These are phyloP conservation scores for Silurus lanzhouensis DNA, from an alignment of 2,797 vertebrate species.

Conservation along the genomic window DNA sequence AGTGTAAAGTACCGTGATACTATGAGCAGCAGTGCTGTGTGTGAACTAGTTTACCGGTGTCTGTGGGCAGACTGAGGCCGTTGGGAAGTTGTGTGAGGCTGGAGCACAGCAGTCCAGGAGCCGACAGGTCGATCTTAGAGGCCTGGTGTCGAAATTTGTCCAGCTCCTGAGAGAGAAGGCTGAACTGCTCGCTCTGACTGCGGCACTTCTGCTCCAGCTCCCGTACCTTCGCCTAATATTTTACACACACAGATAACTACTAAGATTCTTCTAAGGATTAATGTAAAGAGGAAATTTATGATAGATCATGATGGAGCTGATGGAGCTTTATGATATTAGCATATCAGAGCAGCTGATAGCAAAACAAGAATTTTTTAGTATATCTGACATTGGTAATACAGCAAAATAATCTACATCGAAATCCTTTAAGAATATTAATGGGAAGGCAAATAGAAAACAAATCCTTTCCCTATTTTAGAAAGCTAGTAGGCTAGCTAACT, in stretches of 20 bases:
- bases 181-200: conserved; percentile 92
- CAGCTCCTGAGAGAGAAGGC: conserved; percentile 89
- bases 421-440: background rate
- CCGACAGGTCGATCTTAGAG: conserved; percentile 83
- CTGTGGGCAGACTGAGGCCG: conserved; percentile 71
- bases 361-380: background rate
- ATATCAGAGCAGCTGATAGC: background rate
- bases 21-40: background rate
- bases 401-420: background rate
- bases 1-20: background rate
- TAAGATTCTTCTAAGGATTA: background rate
- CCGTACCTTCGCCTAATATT: conserved; percentile 86
- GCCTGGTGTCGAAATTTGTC: conserved; percentile 90
- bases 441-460: background rate
- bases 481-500: background rate
- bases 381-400: background rate
- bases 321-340: background rate
- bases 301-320: background rate
- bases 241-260: background rate
- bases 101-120: conserved; percentile 74
- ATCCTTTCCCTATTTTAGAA: background rate
- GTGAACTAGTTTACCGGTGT: conserved; percentile 71
- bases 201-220: conserved; percentile 95
- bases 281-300: background rate
- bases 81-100: conserved; percentile 76